These are phyloP conservation scores for Tyrannus savana DNA, from an alignment of 2,113 vertebrate genomes.

Conservation along the genomic window DNA sequence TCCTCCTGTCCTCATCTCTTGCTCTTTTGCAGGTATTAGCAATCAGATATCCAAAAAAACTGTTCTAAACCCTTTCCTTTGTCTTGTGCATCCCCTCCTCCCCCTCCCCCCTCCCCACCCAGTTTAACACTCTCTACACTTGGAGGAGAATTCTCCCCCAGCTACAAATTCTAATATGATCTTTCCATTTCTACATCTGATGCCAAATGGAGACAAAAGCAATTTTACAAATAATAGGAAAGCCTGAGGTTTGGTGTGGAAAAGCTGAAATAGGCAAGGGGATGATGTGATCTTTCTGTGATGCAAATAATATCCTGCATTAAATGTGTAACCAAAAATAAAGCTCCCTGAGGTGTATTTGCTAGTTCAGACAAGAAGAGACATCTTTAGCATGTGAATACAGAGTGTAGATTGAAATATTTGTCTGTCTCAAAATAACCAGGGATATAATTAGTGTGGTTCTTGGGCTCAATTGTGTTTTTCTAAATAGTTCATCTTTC, in stretches of 20 bases:
- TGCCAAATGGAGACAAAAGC: conserved; percentile 44
- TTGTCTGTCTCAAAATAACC: conserved; percentile 33
- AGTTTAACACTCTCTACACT: not conserved
- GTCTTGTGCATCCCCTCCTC: not conserved
- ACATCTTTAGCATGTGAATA: conserved; percentile 56
- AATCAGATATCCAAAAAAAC: not conserved
- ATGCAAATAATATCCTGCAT: conserved; percentile 48
- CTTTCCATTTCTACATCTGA: conserved; percentile 34
- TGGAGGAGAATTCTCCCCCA: not conserved
- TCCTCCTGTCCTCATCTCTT: not conserved
- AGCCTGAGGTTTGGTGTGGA: conserved; percentile 13
- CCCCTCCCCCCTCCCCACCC: too few species aligned
- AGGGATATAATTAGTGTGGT: conserved; percentile 27
- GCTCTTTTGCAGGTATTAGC: not conserved
- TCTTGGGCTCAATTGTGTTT: not conserved
- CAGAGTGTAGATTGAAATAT: not conserved
- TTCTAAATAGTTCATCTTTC: conserved; percentile 2
- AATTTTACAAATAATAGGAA: conserved; percentile 41
- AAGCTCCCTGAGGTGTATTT: conserved; percentile 57
- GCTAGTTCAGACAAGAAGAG: conserved; percentile 53
- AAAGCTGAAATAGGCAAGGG: not conserved
- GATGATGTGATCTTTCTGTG: conserved; percentile 17
- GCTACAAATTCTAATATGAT: not conserved
- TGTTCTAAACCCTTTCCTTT: not conserved
- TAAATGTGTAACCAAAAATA: conserved; percentile 51